phyloP scores from a whole-genome alignment of 92 coral and sea anemone genomes.

The Siderastrea radians region DNA sequence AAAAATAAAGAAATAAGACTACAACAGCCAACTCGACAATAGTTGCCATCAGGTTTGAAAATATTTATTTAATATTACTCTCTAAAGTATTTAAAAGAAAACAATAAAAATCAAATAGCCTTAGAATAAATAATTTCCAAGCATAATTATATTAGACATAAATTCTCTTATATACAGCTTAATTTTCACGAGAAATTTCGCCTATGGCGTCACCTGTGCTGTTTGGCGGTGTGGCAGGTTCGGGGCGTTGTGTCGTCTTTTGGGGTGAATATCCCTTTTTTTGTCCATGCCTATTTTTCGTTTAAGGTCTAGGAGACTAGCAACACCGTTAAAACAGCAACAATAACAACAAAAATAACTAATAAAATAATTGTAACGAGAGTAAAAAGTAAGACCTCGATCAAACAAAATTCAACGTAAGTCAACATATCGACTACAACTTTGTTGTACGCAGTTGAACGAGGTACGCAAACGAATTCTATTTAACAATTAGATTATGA shows the following conservation, averaged over 20 bases:
- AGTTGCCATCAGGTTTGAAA: background rate
- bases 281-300: no score
- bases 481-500: no score
- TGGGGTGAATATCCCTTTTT: no score
- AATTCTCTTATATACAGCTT: slow-evolving; percentile 26
- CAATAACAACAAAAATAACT: no score
- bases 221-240: background rate
- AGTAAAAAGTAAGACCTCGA: no score
- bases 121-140: slow-evolving; percentile 26
- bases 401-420: no score
- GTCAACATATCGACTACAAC: no score
- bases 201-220: background rate
- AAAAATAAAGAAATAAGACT: background rate
- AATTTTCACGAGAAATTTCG: background rate
- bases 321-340: no score
- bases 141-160: slow-evolving; percentile 5
- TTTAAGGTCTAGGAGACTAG: no score
- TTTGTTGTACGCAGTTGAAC: no score
- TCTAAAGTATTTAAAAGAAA: background rate
- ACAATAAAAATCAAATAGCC: slow-evolving; percentile 3
- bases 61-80: slow-evolving; percentile 12
- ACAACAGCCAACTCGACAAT: background rate
- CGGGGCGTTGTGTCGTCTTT: background rate
- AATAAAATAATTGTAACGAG: no score
- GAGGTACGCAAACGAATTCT: no score